Evolutionary conservation across 2,797 vertebrate species (phyloP).

Genomic region (Rachycentron canadum): DNA sequence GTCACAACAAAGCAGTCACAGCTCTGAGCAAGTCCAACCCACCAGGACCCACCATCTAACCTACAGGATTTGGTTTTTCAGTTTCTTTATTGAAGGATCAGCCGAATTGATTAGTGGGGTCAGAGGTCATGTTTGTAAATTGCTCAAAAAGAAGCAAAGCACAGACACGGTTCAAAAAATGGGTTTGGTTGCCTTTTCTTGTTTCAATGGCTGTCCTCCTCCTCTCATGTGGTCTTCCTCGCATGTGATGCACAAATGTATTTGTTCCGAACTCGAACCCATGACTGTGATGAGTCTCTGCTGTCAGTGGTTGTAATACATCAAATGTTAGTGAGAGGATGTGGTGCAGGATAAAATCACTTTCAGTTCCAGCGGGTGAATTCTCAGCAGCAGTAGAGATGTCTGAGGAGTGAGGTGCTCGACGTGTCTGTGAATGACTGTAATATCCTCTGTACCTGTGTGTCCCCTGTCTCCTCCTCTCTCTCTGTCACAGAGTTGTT

Average conservation of each 20-base stretch:
- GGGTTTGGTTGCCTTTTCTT: neutral
- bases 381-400: neutral
- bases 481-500: conserved; percentile 86
- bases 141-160: neutral
- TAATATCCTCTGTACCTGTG: neutral
- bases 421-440: neutral
- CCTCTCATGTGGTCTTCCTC: conserved; percentile 31
- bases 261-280: conserved; percentile 49
- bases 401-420: neutral
- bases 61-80: too few relatives aligned
- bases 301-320: neutral
- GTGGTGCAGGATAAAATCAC: neutral
- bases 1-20: too few relatives aligned
- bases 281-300: conserved; percentile 17
- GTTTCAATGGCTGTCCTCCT: neutral
- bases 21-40: too few relatives aligned
- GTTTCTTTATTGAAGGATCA: neutral
- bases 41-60: too few relatives aligned
- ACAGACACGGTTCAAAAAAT: neutral
- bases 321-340: neutral
- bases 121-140: neutral
- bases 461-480: neutral
- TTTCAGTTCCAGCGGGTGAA: neutral
- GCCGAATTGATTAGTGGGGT: neutral
- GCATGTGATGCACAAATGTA: conserved; percentile 39